Evolutionary conservation across 30 jellyfish, hydroid and myxozoan genomes (phyloP).

Genomic region (Calvadosia cruxmelitensis): DNA sequence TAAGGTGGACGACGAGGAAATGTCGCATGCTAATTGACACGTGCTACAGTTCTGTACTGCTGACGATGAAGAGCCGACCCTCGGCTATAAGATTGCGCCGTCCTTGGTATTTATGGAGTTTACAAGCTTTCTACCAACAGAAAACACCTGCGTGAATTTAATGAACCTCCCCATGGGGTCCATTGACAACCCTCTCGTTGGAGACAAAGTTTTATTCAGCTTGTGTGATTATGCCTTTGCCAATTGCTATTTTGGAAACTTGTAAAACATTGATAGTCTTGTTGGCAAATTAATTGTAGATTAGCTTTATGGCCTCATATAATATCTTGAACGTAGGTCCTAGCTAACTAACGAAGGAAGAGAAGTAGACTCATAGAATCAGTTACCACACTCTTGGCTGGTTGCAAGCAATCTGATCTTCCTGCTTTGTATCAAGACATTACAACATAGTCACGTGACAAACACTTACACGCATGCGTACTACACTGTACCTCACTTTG

Average conservation of each 20-base stretch:
- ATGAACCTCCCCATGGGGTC: neutral
- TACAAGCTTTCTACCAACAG: neutral
- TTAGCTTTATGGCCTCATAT: too few relatives aligned
- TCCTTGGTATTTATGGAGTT: neutral
- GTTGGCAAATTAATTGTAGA: too few relatives aligned
- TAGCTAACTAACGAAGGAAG: too few relatives aligned
- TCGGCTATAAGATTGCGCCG: neutral
- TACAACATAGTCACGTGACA: too few relatives aligned
- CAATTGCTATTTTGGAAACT: too few relatives aligned
- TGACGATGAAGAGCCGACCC: neutral
- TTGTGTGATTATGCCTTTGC: slow-evolving; percentile 1
- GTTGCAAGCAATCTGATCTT: too few relatives aligned
- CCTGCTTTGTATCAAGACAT: too few relatives aligned
- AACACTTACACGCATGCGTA: too few relatives aligned
- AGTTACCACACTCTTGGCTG: too few relatives aligned
- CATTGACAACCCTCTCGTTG: neutral
- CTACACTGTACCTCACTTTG: too few relatives aligned
- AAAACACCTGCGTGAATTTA: neutral
- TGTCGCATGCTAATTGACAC: neutral
- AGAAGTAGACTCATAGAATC: too few relatives aligned
- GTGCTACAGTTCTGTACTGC: neutral
- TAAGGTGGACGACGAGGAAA: neutral
- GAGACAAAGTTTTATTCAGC: neutral
- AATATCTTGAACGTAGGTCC: too few relatives aligned
- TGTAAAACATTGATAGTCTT: neutral